Conservation (phyloP, 2,797 vertebrate species). For the Rhinella marina region DNA sequence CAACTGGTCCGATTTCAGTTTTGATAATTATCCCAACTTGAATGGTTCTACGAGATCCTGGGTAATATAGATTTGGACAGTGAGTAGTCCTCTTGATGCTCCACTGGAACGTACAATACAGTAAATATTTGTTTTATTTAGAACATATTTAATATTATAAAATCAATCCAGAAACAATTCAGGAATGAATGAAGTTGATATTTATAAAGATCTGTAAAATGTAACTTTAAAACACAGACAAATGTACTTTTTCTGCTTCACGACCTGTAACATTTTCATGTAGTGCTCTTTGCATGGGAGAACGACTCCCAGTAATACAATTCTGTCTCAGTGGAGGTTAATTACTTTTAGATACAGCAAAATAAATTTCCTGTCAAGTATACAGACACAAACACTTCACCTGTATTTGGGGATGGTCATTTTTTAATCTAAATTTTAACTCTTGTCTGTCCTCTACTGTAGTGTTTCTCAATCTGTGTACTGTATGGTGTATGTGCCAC, state of each 20-base stretch:
- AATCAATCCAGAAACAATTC: constrained; percentile 34
- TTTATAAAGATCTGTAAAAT: constrained; percentile 71
- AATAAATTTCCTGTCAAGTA: constrained; percentile 83
- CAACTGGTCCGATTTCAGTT: background rate
- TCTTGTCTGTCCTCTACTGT: background rate
- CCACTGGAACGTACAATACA: background rate
- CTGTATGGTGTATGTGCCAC: no score
- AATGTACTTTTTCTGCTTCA: constrained; percentile 90
- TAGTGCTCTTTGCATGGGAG: constrained; percentile 92
- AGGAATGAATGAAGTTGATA: constrained; percentile 39
- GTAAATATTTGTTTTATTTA: background rate
- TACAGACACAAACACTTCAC: constrained; percentile 75
- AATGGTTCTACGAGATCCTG: background rate
- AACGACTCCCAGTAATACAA: constrained; percentile 93
- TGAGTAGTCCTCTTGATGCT: background rate
- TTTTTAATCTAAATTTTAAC: background rate
- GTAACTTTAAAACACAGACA: constrained; percentile 93
- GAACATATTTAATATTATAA: background rate
- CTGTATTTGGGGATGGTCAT: constrained; percentile 65
- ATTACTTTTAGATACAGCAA: constrained; percentile 85
- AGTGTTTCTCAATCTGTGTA: no score
- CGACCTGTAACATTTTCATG: constrained; percentile 90
- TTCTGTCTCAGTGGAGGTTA: constrained; percentile 91
- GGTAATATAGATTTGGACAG: background rate
- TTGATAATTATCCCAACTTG: background rate